Percentiles rank a stretch among this genome's conserved stretches.
Evolutionary conservation across 2,888 invertebrate genomes (phyloP).

Genomic region (Netelia virgata): DNA sequence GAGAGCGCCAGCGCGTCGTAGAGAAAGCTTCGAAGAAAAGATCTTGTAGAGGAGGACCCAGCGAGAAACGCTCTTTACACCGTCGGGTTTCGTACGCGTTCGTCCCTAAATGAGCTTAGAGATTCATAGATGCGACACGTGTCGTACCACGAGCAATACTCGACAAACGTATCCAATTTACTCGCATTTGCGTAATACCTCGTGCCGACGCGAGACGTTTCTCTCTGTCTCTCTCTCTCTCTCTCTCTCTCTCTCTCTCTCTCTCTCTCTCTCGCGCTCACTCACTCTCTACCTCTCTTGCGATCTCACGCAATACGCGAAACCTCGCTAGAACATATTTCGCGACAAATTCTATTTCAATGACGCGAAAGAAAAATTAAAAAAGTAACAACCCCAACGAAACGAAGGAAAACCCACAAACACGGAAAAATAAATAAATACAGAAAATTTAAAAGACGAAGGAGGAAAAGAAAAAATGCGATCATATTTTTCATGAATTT

Average conservation of each 20-base stretch:
- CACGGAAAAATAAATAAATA: background rate
- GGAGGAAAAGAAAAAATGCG: slow-evolving; percentile 1
- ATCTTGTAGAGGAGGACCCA: background rate
- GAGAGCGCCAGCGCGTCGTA: background rate
- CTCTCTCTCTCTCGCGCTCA: too few species aligned
- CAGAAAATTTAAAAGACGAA: background rate
- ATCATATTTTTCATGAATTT: slow-evolving; percentile 13
- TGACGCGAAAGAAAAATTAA: too few species aligned
- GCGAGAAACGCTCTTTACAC: background rate
- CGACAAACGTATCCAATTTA: slow-evolving; percentile 21
- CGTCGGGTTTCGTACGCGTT: background rate
- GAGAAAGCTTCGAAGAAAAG: background rate
- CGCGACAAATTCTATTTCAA: too few species aligned
- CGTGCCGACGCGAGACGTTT: background rate
- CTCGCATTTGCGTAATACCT: slow-evolving; percentile 28
- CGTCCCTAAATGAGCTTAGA: slow-evolving; percentile 45
- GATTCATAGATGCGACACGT: slow-evolving; percentile 4
- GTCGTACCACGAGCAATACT: background rate
- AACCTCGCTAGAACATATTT: too few species aligned
- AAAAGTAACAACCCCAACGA: background rate
- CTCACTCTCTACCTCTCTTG: too few species aligned
- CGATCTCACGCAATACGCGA: background rate
- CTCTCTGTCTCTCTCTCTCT: background rate
- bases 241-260: too few species aligned
- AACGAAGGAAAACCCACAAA: background rate